Evolutionary conservation across 2,888 invertebrate species (phyloP).

Genomic region (Ariolimax columbianus): DNA sequence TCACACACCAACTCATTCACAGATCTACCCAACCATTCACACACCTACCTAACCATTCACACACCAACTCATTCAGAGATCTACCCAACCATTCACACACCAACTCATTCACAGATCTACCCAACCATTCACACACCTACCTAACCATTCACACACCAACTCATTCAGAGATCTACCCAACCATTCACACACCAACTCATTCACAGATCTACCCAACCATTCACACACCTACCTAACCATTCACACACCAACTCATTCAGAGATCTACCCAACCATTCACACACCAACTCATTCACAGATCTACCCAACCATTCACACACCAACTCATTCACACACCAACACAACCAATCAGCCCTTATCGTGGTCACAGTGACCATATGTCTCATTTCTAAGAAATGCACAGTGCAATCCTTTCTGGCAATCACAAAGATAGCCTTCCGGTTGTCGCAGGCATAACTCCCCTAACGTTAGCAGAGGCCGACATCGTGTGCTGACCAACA

Average conservation of each 20-base stretch:
- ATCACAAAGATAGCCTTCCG: conserved; percentile 52
- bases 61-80: background rate
- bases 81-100: background rate
- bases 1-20: background rate
- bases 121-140: background rate
- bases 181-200: background rate
- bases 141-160: background rate
- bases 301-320: background rate
- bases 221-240: background rate
- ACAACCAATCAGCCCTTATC: conserved; percentile 16
- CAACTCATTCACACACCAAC: background rate
- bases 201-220: background rate
- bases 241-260: background rate
- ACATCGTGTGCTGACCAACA: conserved; percentile 33
- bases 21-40: background rate
- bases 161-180: background rate
- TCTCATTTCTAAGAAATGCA: conserved; percentile 38
- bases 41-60: background rate
- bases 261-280: background rate
- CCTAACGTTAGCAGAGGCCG: conserved; percentile 19
- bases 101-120: too few relatives aligned
- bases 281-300: background rate
- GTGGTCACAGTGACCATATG: conserved; percentile 44
- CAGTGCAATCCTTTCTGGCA: conserved; percentile 42
- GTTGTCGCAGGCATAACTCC: conserved; percentile 40